Base-by-base conservation (phyloP, 2,797 vertebrate genomes). In the Chelon auratus region DNA sequence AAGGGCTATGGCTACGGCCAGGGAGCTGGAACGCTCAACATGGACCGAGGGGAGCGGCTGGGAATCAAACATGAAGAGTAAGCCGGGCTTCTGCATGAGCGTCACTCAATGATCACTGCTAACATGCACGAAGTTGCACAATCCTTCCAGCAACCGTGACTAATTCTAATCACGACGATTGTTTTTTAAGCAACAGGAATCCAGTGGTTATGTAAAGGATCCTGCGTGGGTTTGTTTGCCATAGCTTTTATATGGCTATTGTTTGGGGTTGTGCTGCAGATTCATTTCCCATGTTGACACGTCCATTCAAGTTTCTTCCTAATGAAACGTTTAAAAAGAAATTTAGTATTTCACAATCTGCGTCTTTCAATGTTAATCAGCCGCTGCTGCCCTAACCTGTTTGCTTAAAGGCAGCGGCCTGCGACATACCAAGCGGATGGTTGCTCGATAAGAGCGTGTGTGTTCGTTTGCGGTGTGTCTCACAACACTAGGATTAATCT, bases 1-100 rank as follows among this genome's bases (percentile, higher is more conserved):
- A 99, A 98, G 90, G 97, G 97, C 43, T 99, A 99, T 0, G 97
- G 97, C 0, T 99, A 99, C 0, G 97, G 97, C 11, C 97, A 98
- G 89, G 97, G 97, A 7, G 97, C 97, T 0, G 97, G 97, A 26
- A 97, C 96, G 0, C 95, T 99, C 70, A 99, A 95, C 87, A 99
- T 96, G 96, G 97, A 99, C 94, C 92, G 95, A 11, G 97, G 97
- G 0, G 97, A 98, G 90, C 94, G 97, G 42, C 94, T 98, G 43
- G 97, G 97, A 68, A 98, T 99, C 93, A 97, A 96, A 89, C 96
- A 92, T 4, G 95, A 98, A 83, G 93, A 95, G 97, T 98, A 87
- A 95, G 96, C 12, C 0, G 3, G 4, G 15, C 50, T 15, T 9
- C 6, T 55, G 47, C 36, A 14, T 2, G 9, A 58, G 10, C 15